Percentiles rank a stretch among this genome's conserved stretches.
phyloP scores from a whole-genome alignment of 2,888 invertebrate species.

The Caenorhabditis uteleia region DNA sequence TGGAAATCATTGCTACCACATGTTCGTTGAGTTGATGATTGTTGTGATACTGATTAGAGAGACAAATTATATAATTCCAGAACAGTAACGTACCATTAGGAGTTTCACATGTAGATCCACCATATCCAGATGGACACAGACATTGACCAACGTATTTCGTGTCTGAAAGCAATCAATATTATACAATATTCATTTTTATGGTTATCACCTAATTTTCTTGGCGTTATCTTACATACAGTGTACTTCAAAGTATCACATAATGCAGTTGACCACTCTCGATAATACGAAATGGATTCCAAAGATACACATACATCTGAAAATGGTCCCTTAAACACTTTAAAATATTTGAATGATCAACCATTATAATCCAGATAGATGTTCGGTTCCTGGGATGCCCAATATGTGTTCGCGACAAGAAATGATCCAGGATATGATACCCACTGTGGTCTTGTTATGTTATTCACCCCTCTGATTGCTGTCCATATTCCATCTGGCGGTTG shows the following conservation, averaged over 20 bases:
- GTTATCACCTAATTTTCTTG: conserved; percentile 1
- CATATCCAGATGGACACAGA: conserved; percentile 39
- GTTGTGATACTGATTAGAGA: conserved; percentile 1
- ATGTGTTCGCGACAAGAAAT: conserved; percentile 34
- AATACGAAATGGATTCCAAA: conserved; percentile 33
- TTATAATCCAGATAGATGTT: conserved; percentile 49
- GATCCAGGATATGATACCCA: conserved; percentile 50
- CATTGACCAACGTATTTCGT: conserved; percentile 44
- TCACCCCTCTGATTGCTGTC: conserved; percentile 42
- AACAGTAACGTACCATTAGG: not conserved
- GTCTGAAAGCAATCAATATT: conserved; percentile 1
- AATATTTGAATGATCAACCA: conserved; percentile 12
- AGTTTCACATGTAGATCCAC: conserved; percentile 49
- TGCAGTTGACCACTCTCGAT: conserved; percentile 42
- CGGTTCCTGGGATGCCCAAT: conserved; percentile 48
- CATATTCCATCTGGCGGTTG: conserved; percentile 35
- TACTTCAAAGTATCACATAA: conserved; percentile 38
- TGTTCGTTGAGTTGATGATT: conserved; percentile 8
- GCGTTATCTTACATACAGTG: conserved; percentile 39
- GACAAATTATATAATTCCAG: not conserved
- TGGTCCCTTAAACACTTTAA: not conserved
- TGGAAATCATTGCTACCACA: conserved; percentile 37
- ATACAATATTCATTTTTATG: not conserved
- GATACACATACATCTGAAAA: conserved; percentile 48
- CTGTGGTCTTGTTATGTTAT: conserved; percentile 37